Conservation (phyloP, 2,888 invertebrate genomes). For the Pachycephus smyrnensis region DNA sequence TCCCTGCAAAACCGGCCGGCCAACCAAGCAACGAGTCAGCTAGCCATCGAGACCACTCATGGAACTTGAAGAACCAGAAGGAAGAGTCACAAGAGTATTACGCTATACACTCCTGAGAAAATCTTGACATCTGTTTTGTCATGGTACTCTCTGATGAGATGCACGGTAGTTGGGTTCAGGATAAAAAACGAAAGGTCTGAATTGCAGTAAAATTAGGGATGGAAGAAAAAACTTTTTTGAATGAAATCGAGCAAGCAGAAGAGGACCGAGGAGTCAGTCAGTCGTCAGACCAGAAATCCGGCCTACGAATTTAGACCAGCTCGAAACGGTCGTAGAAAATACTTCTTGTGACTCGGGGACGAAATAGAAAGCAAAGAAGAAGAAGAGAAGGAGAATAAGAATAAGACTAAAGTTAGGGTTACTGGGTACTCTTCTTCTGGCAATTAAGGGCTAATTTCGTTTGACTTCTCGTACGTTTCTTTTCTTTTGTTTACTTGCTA, state of each 20-base stretch:
- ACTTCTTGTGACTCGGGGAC: slow-evolving; percentile 14
- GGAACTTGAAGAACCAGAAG: no score
- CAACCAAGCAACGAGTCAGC: no score
- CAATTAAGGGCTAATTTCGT: neutral
- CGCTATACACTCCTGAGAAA: no score
- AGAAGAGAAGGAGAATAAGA: neutral
- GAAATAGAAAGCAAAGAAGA: neutral
- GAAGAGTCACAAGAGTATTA: no score
- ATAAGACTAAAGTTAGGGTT: neutral
- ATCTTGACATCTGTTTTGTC: no score
- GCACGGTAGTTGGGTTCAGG: no score
- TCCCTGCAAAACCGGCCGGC: slow-evolving; percentile 1
- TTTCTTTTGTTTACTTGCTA: neutral
- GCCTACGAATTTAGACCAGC: slow-evolving; percentile 54
- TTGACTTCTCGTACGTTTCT: neutral
- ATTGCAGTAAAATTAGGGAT: no score
- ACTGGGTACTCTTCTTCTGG: neutral
- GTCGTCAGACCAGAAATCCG: slow-evolving; percentile 61
- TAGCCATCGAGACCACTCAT: no score
- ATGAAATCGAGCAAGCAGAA: slow-evolving; percentile 9
- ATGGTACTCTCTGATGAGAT: no score
- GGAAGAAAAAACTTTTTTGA: neutral
- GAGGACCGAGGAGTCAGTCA: neutral
- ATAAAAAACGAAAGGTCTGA: no score
- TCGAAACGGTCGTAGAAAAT: slow-evolving; percentile 32